Base-by-base conservation (phyloP, 2,113 vertebrate species). In the Caranx melampygus region DNA sequence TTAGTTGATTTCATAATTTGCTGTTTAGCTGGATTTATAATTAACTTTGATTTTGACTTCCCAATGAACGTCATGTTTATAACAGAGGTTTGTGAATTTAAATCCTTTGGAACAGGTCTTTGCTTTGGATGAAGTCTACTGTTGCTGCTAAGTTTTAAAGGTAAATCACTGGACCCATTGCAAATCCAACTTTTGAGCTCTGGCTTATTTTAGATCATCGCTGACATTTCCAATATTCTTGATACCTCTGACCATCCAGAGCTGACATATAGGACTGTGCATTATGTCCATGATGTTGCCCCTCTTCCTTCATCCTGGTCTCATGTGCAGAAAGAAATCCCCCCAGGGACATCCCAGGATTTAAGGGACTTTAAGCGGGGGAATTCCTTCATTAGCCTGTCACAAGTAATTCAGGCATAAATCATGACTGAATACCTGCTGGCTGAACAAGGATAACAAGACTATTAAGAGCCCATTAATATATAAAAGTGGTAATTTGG, bases 371-470 rank as follows among this genome's bases (percentile, higher is more conserved):
- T 78, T 42, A 4, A 80, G 49, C 9, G 72, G 72, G 40, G 77
- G 45, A 87, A 78, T 81, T 90, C 57, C 86, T 83, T 83, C 47
- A 72, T 77, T 59, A 74, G 7, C 47, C 61, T 61, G 7, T 71
- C 60, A 51, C 35, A 64, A 7, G 57, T 64, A 21, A 68, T 70
- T 4, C 9, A 2, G 57, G 37, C n/a, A 62, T 77, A 51, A 73
- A 76, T 70, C 37, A 65, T 20, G 1, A 1, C 14, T 57, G 51
- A 68, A 54, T 71, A 66, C 63, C 69, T 75, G 33, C 63, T 75
- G 37, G 33, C 52, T 42, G 34, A 55, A 78, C 20, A 71, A 35
- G 18, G 4, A 68, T 51, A 67, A 69, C 44, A 58, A 35, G n/a
- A 37, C 37, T 18, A 68, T 76, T 73, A 72, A 77, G 52, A 57